phyloP scores from a whole-genome alignment of 2,888 invertebrate genomes.

The Julus scandinavius region DNA sequence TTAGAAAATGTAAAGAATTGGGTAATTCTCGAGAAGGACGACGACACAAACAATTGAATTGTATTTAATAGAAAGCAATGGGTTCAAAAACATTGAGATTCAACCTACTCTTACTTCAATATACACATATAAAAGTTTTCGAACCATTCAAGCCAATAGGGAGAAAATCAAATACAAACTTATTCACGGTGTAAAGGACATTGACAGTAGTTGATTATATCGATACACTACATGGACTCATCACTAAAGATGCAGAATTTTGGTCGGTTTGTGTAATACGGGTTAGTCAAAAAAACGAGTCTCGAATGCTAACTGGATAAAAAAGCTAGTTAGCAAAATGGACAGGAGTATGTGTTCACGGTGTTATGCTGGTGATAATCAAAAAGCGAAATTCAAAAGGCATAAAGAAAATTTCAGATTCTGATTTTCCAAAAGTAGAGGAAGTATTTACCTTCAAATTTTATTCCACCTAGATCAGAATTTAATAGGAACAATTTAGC shows the following conservation, averaged over 20 bases:
- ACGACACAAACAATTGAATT: neutral
- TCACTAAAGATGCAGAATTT: slow-evolving; percentile 12
- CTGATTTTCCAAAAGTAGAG: neutral
- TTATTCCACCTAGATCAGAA: neutral
- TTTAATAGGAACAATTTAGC: neutral
- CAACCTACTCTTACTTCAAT: neutral
- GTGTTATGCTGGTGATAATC: neutral
- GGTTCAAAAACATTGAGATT: slow-evolving; percentile 42
- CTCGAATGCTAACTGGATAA: neutral
- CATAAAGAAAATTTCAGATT: neutral
- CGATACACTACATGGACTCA: neutral
- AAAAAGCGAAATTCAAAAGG: neutral
- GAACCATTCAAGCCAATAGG: neutral
- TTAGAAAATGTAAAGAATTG: slow-evolving; percentile 3
- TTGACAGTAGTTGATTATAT: neutral
- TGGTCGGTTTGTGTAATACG: neutral
- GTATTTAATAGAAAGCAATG: slow-evolving; percentile 30
- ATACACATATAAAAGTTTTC: slow-evolving; percentile 38
- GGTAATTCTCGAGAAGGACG: neutral
- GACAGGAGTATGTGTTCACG: neutral
- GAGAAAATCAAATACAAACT: neutral
- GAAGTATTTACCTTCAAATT: neutral
- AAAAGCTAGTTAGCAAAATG: neutral
- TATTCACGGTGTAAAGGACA: neutral
- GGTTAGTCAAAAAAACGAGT: neutral